phyloP scores from a whole-genome alignment of 2,797 vertebrate genomes.

The Coccyzus lansbergi region DNA sequence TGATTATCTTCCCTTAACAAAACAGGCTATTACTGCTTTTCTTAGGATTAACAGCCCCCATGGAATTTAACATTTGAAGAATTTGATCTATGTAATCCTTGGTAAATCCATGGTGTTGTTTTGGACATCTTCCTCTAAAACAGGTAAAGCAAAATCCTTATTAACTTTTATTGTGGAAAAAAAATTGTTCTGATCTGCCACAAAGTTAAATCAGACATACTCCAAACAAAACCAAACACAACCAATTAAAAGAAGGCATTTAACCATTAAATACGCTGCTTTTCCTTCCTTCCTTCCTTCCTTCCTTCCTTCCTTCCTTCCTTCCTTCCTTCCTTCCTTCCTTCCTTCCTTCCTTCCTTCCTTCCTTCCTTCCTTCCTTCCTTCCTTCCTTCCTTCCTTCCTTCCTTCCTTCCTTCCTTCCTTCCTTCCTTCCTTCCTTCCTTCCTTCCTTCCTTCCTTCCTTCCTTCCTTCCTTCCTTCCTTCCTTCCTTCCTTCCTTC shows the following conservation, averaged over 20 bases:
- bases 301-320: no score
- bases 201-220: background rate
- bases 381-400: no score
- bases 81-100: background rate
- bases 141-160: background rate
- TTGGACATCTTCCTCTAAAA: background rate
- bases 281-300: background rate
- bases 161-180: background rate
- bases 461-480: no score
- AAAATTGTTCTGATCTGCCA: background rate
- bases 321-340: no score
- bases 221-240: background rate
- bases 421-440: no score
- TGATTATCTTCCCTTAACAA: background rate
- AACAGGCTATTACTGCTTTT: background rate
- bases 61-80: background rate
- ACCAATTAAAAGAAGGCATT: background rate
- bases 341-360: no score
- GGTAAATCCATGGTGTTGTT: background rate
- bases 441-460: no score
- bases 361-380: no score
- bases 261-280: background rate
- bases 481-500: no score
- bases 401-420: no score
- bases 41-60: background rate